Base-by-base conservation (phyloP, 2,113 vertebrate species). In the Monarcha castaneiventris region DNA sequence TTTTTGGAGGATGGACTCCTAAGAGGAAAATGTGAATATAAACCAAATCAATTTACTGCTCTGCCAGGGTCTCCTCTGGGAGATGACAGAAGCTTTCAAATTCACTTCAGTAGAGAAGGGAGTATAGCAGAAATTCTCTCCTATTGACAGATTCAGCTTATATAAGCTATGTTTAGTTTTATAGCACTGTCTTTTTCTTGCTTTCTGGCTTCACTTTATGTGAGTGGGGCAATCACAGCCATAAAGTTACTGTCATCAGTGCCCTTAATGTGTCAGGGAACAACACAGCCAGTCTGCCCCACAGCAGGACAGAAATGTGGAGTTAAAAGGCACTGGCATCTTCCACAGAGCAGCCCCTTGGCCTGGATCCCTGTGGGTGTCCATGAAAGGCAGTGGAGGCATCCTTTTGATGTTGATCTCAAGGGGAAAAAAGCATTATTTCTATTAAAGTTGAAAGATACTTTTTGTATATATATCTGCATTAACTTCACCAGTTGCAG, bases 301-400 rank as follows among this genome's bases (percentile, higher is more conserved):
- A 35, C 1, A 3, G 48, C 20, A 8, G 62, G 59, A 83, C 43
- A 51, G 83, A 71, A 82, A 48, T 3, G 1, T 73, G 33, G 29
- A 9, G n/a, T 62, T 63, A 21, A 58, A 48, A 79, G 46, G 23
- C 48, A 58, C 13, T 22, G 25, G 54, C 16, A 44, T 62, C 56
- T 78, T 75, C 72, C 75, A 69, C 35, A 39, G 35, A 35, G 69
- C 33, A 77, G 13, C 16, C 9, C 25, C 29, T 56, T 5, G 0
- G 43, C 27, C 66, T 32, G 30, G 30, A 27, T 46, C n/a, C 44
- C 63, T 55, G 41, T 13, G 29, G 43, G 32, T 54, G 32, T 39
- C 27, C 0, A 0, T 61, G 23, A 19, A 58, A 59, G 61, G n/a
- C 67, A 54, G 61, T 4, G 1, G 51, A 3, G 1, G 32, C 41